Evolutionary conservation across 2,888 invertebrate species (phyloP).

Genomic region (Syrista parreyssii): DNA sequence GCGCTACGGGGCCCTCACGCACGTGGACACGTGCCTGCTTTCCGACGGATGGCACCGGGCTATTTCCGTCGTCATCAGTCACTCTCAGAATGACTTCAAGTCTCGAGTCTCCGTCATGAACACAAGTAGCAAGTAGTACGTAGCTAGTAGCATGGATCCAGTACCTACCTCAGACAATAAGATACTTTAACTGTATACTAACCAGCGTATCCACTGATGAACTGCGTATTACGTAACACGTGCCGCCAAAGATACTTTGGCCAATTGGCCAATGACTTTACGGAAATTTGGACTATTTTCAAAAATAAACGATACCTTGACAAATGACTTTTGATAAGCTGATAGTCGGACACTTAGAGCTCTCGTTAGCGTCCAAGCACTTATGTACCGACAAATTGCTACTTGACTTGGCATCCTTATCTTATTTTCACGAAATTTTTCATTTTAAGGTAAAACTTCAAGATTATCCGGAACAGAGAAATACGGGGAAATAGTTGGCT

Average conservation of each 20-base stretch:
- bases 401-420: neutral
- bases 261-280: neutral
- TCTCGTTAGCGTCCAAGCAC: conserved; percentile 3
- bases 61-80: conserved; percentile 64
- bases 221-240: neutral
- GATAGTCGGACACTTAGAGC: neutral
- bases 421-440: neutral
- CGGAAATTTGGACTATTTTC: conserved; percentile 13
- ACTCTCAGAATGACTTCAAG: conserved; percentile 45
- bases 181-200: neutral
- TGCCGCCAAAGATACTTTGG: conserved; percentile 8
- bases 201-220: neutral
- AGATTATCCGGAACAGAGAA: neutral
- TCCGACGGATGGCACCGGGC: conserved; percentile 30
- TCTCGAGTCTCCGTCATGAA: conserved; percentile 19
- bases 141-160: conserved; percentile 1
- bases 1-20: conserved; percentile 24
- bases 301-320: conserved; percentile 15
- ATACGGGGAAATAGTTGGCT: neutral
- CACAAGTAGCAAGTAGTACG: neutral
- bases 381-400: neutral
- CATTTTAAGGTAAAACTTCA: neutral
- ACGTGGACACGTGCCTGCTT: conserved; percentile 45
- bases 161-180: neutral
- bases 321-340: conserved; percentile 16